These are phyloP conservation scores for Nibea albiflora DNA, from an alignment of 2,113 vertebrate species.

Conservation along the genomic window DNA sequence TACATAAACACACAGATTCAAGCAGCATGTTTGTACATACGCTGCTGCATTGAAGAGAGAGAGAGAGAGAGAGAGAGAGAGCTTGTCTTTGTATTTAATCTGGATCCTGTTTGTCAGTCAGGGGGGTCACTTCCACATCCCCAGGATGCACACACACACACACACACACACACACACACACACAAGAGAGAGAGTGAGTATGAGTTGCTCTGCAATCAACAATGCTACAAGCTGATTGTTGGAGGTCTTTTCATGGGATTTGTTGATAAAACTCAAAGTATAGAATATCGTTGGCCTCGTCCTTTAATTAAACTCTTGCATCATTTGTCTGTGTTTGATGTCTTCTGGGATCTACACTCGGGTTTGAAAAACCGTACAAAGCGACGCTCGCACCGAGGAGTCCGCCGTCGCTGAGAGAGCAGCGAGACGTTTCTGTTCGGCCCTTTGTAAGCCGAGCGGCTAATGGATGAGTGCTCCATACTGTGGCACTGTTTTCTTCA, in stretches of 20 bases:
- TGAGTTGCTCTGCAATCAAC: too few relatives aligned
- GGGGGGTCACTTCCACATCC: slow-evolving; percentile 15
- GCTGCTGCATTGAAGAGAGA: not conserved
- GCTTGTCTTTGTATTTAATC: slow-evolving; percentile 2
- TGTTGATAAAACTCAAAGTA: too few relatives aligned
- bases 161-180: not conserved
- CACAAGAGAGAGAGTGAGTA: too few relatives aligned
- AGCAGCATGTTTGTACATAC: not conserved
- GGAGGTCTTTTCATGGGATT: too few relatives aligned
- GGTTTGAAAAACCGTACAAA: too few relatives aligned
- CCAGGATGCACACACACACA: slow-evolving; percentile 20
- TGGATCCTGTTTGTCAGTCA: slow-evolving; percentile 30
- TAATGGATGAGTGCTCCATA: slow-evolving; percentile 12
- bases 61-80: not conserved
- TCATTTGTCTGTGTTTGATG: too few relatives aligned
- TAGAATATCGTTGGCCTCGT: too few relatives aligned
- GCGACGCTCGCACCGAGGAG: too few relatives aligned
- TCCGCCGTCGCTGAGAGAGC: too few relatives aligned
- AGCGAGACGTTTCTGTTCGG: not conserved
- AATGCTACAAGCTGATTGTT: too few relatives aligned
- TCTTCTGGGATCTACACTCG: too few relatives aligned
- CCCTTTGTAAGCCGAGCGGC: not conserved
- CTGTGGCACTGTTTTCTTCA: slow-evolving; percentile 11
- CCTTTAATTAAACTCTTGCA: too few relatives aligned
- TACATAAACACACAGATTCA: not conserved